A percentile compares a stretch with the other conserved stretches of the same genome.
Evolutionary conservation across 2,113 vertebrate genomes (phyloP).

Genomic region (Camelus dromedarius): DNA sequence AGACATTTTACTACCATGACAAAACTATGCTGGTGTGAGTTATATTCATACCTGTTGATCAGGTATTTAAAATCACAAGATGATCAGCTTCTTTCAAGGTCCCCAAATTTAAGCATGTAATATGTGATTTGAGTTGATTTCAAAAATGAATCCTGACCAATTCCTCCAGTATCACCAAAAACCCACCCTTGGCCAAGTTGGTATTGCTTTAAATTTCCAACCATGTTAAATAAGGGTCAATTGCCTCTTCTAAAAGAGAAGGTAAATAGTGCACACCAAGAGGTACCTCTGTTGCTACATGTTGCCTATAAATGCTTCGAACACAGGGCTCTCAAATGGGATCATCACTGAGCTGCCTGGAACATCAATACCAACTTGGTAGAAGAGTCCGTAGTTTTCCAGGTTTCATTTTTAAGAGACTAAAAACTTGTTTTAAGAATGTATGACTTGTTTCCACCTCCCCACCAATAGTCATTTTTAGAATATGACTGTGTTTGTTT

Average conservation of each 20-base stretch:
- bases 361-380: slow-evolving; percentile 83
- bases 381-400: slow-evolving; percentile 76
- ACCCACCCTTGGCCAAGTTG: slow-evolving; percentile 75
- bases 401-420: slow-evolving; percentile 80
- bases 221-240: slow-evolving; percentile 81
- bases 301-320: slow-evolving; percentile 83
- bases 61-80: slow-evolving; percentile 82
- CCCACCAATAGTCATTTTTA: slow-evolving; percentile 62
- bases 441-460: slow-evolving; percentile 79
- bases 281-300: slow-evolving; percentile 83
- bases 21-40: slow-evolving; percentile 85
- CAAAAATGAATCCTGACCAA: slow-evolving; percentile 80
- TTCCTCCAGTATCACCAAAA: slow-evolving; percentile 84
- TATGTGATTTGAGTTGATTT: slow-evolving; percentile 67
- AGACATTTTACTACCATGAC: slow-evolving; percentile 80
- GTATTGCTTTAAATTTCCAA: slow-evolving; percentile 87
- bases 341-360: slow-evolving; percentile 84
- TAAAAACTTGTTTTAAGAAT: slow-evolving; percentile 81
- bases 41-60: slow-evolving; percentile 79
- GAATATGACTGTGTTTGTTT: slow-evolving; percentile 61
- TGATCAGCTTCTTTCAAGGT: slow-evolving; percentile 76
- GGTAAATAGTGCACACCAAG: slow-evolving; percentile 83
- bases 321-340: slow-evolving; percentile 85
- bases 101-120: slow-evolving; percentile 79
- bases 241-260: slow-evolving; percentile 82